Base-by-base conservation (phyloP, 2,113 vertebrate genomes). In the Pseudopodoces humilis region DNA sequence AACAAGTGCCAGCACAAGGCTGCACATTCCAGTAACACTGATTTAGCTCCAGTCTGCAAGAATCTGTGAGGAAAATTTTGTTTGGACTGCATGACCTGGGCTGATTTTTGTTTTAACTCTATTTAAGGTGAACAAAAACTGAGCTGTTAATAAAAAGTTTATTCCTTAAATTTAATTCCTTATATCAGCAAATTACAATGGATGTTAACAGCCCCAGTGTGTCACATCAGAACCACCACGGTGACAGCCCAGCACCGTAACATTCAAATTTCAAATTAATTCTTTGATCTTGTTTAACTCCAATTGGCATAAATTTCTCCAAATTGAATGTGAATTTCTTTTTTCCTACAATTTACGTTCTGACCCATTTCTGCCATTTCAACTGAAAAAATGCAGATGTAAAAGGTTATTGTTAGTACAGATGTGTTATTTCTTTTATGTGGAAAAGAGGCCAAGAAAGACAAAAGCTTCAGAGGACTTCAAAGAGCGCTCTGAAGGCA, bases 351-450 rank as follows among this genome's bases (percentile, higher is more conserved):
- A 44, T 44, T 64, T 53, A 41, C 4, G 6, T 53, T 64, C 37
- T 52, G 46, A 46, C 35, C 15, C 50, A 63, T 65, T 94, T 75
- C 52, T 87, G n/a, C 50, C 58, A 22, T 15, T 62, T 64, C 46
- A 76, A 52, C 14, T 77, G 58, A 95, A 94, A 95, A 83, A 95
- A 93, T 53, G 77, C 91, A 92, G 70, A 90, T 21, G 62, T 67
- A 78, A 60, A 47, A 88, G 53, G 35, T 70, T 65, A 60, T 43
- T 79, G 90, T 93, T 95, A 94, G 92, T 91, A 69, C 59, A 79
- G 78, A 90, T 47, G 55, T 75, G 53, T 77, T 68, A 63, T 7
- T 89, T 64, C 56, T 90, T 92, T 74, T 3, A 75, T 17, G 39
- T 22, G 37, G 63, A 76, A 78, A 92, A 82, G 76, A 60, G 35